Evolutionary conservation across 1,140 invertebrate species (phyloP), one percentile per base, ranked within the genome.

Genomic region (Elymnias hypermnestra): DNA sequence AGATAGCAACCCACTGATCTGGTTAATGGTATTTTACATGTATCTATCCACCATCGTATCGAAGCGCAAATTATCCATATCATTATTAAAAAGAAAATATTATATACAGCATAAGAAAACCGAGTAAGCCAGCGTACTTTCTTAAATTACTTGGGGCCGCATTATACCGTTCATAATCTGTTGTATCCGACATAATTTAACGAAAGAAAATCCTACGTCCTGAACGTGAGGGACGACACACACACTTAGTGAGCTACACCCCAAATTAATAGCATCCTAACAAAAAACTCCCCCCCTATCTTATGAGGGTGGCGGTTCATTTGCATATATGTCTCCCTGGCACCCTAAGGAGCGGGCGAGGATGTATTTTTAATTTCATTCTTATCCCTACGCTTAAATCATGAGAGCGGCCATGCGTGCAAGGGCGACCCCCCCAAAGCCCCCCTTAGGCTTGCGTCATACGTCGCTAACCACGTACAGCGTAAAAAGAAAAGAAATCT

Each of bases 301-400:
- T 78, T 77, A 67, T 69, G 66, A 70, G 58, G 65, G 68, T 61
- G 71, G 69, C 57, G 58, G 63, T 74, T 82, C 77, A 84, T 84
- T 84, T 84, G 81, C 81, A 84, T 84, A 82, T 79, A 84, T 84
- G 81, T 84, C 81, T 61, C 77, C 77, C 77, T 53, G 59, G 77
- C 76, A 77, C 77, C 79, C 77, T 55, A 76, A 81, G 77, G 75
- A 78, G 65, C 71, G 67, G 60, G 71, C 71, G 78, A 63, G 73
- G 81, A 84, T 84, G 81, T 84, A 84, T 84, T 84, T 84, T 84
- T 84, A 84, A 84, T 84, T 84, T 84, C 81, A 84, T 84, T 84
- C 81, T 84, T 84, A 84, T 83, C 81, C 81, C 71, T 56, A 74
- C 69, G 76, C 81, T 84, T 84, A 84, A 84, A 84, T 84, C 81